phyloP scores from a whole-genome alignment of 2,888 invertebrate species.

The Nudaria mundana region DNA sequence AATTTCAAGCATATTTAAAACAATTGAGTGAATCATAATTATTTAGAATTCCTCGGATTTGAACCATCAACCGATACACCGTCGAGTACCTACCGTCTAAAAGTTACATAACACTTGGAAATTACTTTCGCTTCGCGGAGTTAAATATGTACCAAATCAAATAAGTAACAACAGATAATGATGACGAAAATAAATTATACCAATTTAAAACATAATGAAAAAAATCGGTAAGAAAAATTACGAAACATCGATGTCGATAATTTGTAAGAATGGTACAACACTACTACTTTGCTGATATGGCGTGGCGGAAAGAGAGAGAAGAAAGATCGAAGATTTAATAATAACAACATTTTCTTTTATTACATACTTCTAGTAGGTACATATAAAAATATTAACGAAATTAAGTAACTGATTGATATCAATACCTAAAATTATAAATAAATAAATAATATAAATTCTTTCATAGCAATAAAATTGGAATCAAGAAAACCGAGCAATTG shows the following conservation, averaged over 20 bases:
- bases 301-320: constrained; percentile 35
- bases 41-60: too few relatives aligned
- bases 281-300: constrained; percentile 57
- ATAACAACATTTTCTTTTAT: constrained; percentile 25
- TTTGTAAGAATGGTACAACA: constrained; percentile 38
- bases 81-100: too few relatives aligned
- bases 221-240: constrained; percentile 14
- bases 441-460: background rate
- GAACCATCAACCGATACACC: too few relatives aligned
- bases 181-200: too few relatives aligned
- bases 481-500: constrained; percentile 17
- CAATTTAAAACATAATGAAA: background rate
- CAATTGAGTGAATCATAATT: too few relatives aligned
- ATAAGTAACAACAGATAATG: too few relatives aligned
- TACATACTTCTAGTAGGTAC: background rate
- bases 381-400: background rate
- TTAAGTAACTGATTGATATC: background rate
- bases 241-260: constrained; percentile 45
- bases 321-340: constrained; percentile 31
- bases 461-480: constrained; percentile 12
- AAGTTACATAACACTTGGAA: too few relatives aligned
- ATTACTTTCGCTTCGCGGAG: too few relatives aligned
- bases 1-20: too few relatives aligned
- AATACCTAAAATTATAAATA: background rate
- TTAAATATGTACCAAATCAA: too few relatives aligned